phyloP scores from a whole-genome alignment of 2,113 vertebrate genomes.

The Bettongia penicillata region DNA sequence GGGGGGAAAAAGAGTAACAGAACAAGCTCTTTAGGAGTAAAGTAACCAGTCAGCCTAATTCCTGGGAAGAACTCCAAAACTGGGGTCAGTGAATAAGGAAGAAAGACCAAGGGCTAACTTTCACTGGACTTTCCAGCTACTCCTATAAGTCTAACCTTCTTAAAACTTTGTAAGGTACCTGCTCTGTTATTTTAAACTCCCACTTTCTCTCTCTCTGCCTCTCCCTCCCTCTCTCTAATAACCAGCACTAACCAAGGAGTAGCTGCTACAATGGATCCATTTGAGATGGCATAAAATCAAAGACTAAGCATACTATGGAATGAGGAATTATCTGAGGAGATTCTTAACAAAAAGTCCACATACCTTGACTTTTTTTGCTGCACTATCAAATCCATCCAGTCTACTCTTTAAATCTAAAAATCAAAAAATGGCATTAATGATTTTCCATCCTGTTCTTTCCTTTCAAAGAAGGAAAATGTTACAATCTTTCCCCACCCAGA shows the following conservation, averaged over 20 bases:
- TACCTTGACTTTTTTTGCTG: conserved; percentile 86
- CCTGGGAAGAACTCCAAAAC: neutral
- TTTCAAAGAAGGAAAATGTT: conserved; percentile 33
- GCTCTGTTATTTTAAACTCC: too few species aligned
- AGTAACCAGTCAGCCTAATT: neutral
- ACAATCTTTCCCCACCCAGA: neutral
- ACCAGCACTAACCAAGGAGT: conserved; percentile 1
- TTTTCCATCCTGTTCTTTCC: conserved; percentile 24
- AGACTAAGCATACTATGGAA: neutral
- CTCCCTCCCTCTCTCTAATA: too few species aligned
- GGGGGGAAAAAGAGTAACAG: neutral
- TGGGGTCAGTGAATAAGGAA: neutral
- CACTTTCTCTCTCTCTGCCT: too few species aligned
- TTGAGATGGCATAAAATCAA: neutral
- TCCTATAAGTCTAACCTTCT: too few species aligned
- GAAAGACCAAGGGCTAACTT: neutral
- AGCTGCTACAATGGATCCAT: neutral
- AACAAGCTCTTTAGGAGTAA: neutral
- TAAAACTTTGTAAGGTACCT: too few species aligned
- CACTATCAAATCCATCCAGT: conserved; percentile 82
- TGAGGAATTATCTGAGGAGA: neutral
- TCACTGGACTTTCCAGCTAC: neutral
- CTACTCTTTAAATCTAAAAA: conserved; percentile 89
- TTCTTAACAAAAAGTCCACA: conserved; percentile 17
- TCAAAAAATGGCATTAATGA: conserved; percentile 58